Conservation (phyloP, 2,888 invertebrate species). For the Scaptomyza cyrtandrae region DNA sequence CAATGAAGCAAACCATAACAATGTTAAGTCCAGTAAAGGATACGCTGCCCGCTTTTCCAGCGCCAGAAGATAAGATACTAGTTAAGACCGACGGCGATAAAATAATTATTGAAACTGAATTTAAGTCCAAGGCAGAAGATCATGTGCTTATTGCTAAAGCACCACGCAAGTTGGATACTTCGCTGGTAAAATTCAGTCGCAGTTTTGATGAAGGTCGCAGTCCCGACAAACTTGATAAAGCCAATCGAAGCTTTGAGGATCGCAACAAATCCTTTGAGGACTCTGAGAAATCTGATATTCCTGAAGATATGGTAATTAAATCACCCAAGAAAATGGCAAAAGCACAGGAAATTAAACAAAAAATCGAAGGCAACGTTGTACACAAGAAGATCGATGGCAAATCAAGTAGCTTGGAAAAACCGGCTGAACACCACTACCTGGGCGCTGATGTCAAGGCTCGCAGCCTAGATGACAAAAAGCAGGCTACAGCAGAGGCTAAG, state of each 20-base stretch:
- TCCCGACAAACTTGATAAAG: conserved; percentile 86
- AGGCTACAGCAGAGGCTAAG: conserved; percentile 67
- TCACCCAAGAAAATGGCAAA: conserved; percentile 87
- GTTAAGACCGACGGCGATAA: conserved; percentile 90
- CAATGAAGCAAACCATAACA: conserved; percentile 90
- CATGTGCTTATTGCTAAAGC: conserved; percentile 91
- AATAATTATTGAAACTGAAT: conserved; percentile 89
- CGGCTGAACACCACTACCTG: conserved; percentile 87
- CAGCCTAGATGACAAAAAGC: conserved; percentile 87
- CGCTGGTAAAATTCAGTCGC: conserved; percentile 86
- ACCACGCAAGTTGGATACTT: conserved; percentile 89
- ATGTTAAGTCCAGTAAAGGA: conserved; percentile 91
- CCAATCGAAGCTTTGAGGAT: conserved; percentile 88
- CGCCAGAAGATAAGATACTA: conserved; percentile 90
- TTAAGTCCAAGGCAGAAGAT: conserved; percentile 90
- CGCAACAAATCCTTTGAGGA: conserved; percentile 88
- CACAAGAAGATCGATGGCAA: conserved; percentile 88
- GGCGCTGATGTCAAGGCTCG: conserved; percentile 88
- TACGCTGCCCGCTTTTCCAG: conserved; percentile 89
- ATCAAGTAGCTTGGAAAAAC: conserved; percentile 89
- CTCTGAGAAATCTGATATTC: conserved; percentile 86
- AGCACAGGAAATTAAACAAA: conserved; percentile 87
- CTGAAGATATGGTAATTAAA: conserved; percentile 85
- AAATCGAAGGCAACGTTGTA: conserved; percentile 87
- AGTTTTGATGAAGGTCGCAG: conserved; percentile 88